Percentiles rank a stretch among this genome's conserved stretches.
Evolutionary conservation across 2,113 vertebrate genomes (phyloP).

Genomic region (Tetraodon nigroviridis): DNA sequence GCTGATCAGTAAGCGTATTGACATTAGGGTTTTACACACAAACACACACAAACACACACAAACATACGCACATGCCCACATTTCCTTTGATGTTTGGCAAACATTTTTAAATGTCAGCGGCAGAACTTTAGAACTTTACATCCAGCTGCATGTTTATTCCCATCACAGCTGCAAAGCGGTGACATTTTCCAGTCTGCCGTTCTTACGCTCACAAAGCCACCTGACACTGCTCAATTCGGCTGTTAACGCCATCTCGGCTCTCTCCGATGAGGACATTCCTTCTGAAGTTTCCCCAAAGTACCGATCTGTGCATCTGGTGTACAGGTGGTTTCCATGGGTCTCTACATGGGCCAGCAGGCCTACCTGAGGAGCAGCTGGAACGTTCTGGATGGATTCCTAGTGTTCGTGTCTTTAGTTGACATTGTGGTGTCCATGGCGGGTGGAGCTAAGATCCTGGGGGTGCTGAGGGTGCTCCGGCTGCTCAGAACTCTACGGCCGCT

Average conservation of each 20-base stretch:
- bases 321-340: slow-evolving; percentile 92
- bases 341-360: slow-evolving; percentile 90
- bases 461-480: slow-evolving; percentile 89
- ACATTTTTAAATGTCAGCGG: slow-evolving; percentile 57
- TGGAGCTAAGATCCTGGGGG: slow-evolving; percentile 93
- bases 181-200: no score
- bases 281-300: no score
- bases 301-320: neutral
- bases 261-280: no score
- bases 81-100: slow-evolving; percentile 37
- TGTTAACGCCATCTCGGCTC: no score
- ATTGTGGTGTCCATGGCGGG: slow-evolving; percentile 96
- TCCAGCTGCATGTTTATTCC: neutral
- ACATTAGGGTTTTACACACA: slow-evolving; percentile 15
- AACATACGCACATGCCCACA: slow-evolving; percentile 8
- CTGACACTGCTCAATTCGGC: no score
- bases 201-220: neutral
- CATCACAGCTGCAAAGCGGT: no score
- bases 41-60: slow-evolving; percentile 4
- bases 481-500: slow-evolving; percentile 92
- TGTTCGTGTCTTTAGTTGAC: slow-evolving; percentile 96
- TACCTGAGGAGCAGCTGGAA: slow-evolving; percentile 98
- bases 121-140: slow-evolving; percentile 11
- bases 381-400: slow-evolving; percentile 92
- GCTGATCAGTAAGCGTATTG: slow-evolving; percentile 34